Conservation (phyloP, 2,113 vertebrate species). For the Calypte anna region DNA sequence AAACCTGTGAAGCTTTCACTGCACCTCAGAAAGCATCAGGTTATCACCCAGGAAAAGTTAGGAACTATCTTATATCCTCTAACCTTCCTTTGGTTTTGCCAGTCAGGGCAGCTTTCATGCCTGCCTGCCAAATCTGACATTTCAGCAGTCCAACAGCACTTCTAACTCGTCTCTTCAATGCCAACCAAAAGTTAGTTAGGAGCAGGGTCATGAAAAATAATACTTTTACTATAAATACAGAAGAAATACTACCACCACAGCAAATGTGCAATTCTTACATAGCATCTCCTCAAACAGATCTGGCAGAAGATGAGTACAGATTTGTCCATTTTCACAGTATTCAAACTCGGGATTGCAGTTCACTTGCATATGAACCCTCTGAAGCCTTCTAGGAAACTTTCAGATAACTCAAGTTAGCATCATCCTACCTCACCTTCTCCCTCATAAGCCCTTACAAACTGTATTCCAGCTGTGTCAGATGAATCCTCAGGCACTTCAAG, state of each 20-base stretch:
- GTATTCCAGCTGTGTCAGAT: not conserved
- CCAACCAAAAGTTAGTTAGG: not conserved
- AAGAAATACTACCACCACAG: not conserved
- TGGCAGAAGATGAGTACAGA: not conserved
- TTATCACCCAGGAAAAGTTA: not conserved
- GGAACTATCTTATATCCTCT: not conserved
- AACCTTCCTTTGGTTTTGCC: not conserved
- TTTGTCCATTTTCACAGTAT: not conserved
- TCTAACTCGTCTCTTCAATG: not conserved
- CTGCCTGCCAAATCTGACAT: not conserved
- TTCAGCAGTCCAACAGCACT: not conserved
- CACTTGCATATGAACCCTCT: not conserved
- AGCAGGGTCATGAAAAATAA: not conserved
- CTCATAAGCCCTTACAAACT: not conserved
- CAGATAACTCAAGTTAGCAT: not conserved
- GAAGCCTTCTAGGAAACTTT: not conserved
- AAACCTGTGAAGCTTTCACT: not conserved
- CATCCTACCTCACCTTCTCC: not conserved
- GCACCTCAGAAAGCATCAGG: not conserved
- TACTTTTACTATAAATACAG: not conserved
- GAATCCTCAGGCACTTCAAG: not conserved
- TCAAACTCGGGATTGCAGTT: not conserved
- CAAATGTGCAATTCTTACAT: not conserved
- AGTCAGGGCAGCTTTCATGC: not conserved
- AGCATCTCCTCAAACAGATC: not conserved